Base-by-base conservation (phyloP, 1,140 invertebrate genomes). In the Neotoxoptera formosana region DNA sequence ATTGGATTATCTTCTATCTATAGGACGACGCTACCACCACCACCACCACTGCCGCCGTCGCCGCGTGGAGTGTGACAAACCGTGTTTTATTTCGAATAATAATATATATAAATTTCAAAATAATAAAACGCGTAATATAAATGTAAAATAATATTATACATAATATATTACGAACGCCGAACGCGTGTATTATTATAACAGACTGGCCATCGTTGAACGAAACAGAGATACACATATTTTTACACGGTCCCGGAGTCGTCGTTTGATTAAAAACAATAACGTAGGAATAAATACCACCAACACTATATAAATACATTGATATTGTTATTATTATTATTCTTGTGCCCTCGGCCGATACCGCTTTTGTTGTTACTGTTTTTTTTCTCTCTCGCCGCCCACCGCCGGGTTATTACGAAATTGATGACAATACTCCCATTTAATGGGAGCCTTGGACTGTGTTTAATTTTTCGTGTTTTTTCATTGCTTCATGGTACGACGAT, bases 1-100 rank as follows among this genome's bases (percentile, higher is more conserved):
- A 90, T 93, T 90, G 88, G 93, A 93, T 93, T 93, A 90, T 94
- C 94, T 93, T 67, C 93, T 92, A 83, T 90, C 87, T 60, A 90
- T 83, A 60, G 76, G 48, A 56, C n/a, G 36, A 20, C 36, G 20
- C 53, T 53, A 3, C 48, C 48, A 81, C 41, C 88, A 47, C 23
- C n/a, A 11, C 48, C 84, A 8, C 25, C 86, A 8, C 86, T 14
- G 11, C 21, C 23, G 51, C 36, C 89, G 93, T 36, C 34, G 30
- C 91, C 41, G 76, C 89, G 83, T 41, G 20, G n/a, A 93, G 93
- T 91, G 87, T 90, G 76, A 90, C 87, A 90, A 53, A 90, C 76
- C 56, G 60, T 76, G 93, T 91, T 90, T 76, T 93, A 30, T 88
- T 93, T 88, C 41, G 25, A 81, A 93, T 89, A 56, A 89, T 86